Evolutionary conservation across 1,140 invertebrate species (phyloP), one percentile per base, ranked within the genome.

Genomic region (Vollenhovia emeryi): DNA sequence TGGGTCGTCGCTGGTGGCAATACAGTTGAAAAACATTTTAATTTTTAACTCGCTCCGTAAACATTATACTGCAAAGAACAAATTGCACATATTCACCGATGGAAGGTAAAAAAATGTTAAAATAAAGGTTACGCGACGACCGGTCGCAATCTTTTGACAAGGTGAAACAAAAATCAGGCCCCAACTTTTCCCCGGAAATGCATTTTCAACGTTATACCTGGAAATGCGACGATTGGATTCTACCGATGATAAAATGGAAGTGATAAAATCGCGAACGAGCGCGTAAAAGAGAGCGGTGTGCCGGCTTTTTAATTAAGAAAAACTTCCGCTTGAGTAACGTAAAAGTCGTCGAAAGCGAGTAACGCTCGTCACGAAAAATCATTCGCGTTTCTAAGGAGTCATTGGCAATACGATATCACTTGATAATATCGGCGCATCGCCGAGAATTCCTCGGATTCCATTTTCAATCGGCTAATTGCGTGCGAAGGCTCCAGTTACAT

Each of bases 381-480:
- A 64, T 69, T 69, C 64, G 21, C 24, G 24, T 71, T 80, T 24
- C 11, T 71, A 24, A n/a, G 18, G 6, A 57, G 36, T 80, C 64
- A 71, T 80, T 21, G 78, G 36, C 57, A 21, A 82, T 71, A 13
- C n/a, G 50, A 82, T 40, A 71, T 5, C 13, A 13, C 15, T 43
- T 21, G 50, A 15, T 36, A 36, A 80, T 80, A 43, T 55, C 30
- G 60, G 45, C 15, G 40, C 45, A 52, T 80, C 68, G 78, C n/a
- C 50, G 50, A 33, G 36, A 27, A 80, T 80, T 71, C 50, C 78
- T 43, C 21, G 78, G 64, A 80, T 80, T 80, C 66, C 78, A 59
- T 57, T 82, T 71, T 82, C 78, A 82, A 82, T 82, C 78, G 50
- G 36, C 50, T 80, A 73, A 82, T 82, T 82, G 64, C 40, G 40